Percentiles rank a stretch among this genome's conserved stretches.
phyloP scores from a whole-genome alignment of 35 echinoderm and acorn worm species.

The Ophioderma brevispina region DNA sequence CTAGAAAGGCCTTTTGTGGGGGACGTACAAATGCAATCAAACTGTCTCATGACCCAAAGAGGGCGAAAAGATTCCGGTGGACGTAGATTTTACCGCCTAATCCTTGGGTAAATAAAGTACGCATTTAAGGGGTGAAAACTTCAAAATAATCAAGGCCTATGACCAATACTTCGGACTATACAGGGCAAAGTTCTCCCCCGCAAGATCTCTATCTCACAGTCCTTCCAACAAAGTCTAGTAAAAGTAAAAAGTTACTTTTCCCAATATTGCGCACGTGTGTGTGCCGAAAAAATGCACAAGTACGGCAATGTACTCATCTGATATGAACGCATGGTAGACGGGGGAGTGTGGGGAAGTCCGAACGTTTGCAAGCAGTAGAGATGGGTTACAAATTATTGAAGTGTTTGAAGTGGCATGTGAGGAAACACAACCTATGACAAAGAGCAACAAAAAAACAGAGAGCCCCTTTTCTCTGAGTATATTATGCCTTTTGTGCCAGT shows the following conservation, averaged over 20 bases:
- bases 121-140: conserved; percentile 30
- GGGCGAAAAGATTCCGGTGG: conserved; percentile 43
- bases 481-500: not conserved
- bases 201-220: conserved; percentile 31
- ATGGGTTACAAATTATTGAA: conserved; percentile 60
- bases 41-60: conserved; percentile 30
- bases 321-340: conserved; percentile 40
- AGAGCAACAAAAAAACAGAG: not conserved
- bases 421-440: not conserved
- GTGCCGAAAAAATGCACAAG: conserved; percentile 61
- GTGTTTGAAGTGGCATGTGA: conserved; percentile 68
- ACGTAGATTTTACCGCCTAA: conserved; percentile 47
- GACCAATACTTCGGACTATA: conserved; percentile 15
- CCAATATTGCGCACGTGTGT: conserved; percentile 49
- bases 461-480: not conserved
- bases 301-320: not conserved
- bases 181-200: conserved; percentile 37
- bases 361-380: conserved; percentile 46
- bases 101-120: conserved; percentile 41
- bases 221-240: conserved; percentile 43
- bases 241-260: conserved; percentile 57
- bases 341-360: conserved; percentile 56
- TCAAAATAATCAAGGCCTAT: not conserved
- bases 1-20: conserved; percentile 66
- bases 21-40: conserved; percentile 71